Base-by-base conservation (phyloP, 2,113 vertebrate genomes). In the Strigops habroptila region DNA sequence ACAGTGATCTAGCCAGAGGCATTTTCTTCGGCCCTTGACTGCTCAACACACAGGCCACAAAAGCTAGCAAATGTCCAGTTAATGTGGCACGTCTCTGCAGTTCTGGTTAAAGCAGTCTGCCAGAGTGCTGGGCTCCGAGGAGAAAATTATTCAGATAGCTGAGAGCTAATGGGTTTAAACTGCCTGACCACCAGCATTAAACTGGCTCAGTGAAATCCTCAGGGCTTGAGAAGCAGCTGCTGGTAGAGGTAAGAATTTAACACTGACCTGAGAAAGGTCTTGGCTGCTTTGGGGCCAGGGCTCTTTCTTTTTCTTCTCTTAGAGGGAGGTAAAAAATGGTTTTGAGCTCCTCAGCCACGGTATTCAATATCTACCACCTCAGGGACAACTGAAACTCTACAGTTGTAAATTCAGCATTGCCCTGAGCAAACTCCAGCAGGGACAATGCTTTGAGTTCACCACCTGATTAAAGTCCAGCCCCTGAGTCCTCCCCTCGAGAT, bases 1-100 rank as follows among this genome's bases (percentile, higher is more conserved):
- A 99, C 22, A 99, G 83, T 8, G 99, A 99, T 43, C 99, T 97
- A 8, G 97, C 98, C 75, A 99, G 97, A 1, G 99, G 98, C 99
- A 99, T 99, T 90, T 95, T 94, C 86, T 94, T 84, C 86, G 64
- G 92, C 30, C 33, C 83, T 70, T 9, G 3, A 55, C 30, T 8
- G 35, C 31, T 91, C 76, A 82, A 86, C 75, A 63, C 94, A 1
- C 80, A 82, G 76, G 63, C 51, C 65, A 46, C 84, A 85, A 71
- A 39, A 68, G 74, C 52, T 64, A 74, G 44, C 44, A 68, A 91
- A 62, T 4, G 41, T 96, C 63, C 91, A 46, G 71, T 35, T 70
- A 33, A 51, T 0, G 82, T 44, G 43, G 81, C 25, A 69, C 25
- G 23, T 76, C 71, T 88, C 83, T 18, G 51, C 82, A 77, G 92